phyloP scores from a whole-genome alignment of 1,140 invertebrate species.

The Penaeus chinensis region DNA sequence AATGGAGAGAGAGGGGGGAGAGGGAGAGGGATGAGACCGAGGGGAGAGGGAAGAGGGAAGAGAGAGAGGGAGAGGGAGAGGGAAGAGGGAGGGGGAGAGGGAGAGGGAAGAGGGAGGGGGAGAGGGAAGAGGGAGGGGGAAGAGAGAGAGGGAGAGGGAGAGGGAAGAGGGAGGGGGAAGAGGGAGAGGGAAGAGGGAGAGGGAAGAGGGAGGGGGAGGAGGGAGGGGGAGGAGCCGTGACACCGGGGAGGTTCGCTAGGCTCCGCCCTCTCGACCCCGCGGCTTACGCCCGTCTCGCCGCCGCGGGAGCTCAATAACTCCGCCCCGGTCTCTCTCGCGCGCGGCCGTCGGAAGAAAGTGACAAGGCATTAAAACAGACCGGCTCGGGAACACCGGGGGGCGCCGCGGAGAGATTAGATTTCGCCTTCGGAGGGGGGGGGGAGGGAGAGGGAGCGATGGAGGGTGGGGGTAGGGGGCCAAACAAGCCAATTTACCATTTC shows the following conservation, averaged over 20 bases:
- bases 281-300: not conserved
- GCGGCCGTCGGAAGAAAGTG: slow-evolving; percentile 55
- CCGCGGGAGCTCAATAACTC: slow-evolving; percentile 30
- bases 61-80: not conserved
- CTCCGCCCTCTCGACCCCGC: not conserved
- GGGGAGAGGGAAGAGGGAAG: too few relatives aligned
- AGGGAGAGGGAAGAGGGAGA: too few relatives aligned
- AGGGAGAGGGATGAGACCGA: too few relatives aligned
- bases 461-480: not conserved
- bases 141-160: too few relatives aligned
- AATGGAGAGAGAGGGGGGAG: too few relatives aligned
- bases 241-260: not conserved
- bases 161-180: too few relatives aligned
- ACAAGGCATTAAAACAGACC: slow-evolving; percentile 52
- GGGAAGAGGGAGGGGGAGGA: too few relatives aligned
- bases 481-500: too few relatives aligned
- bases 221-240: too few relatives aligned
- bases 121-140: too few relatives aligned
- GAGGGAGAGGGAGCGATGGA: not conserved
- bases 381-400: slow-evolving; percentile 27
- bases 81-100: too few relatives aligned
- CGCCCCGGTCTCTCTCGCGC: not conserved
- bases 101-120: too few relatives aligned
- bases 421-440: not conserved
- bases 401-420: not conserved